Conservation (phyloP, 2,888 invertebrate species). For the Ypsolopha sequella region DNA sequence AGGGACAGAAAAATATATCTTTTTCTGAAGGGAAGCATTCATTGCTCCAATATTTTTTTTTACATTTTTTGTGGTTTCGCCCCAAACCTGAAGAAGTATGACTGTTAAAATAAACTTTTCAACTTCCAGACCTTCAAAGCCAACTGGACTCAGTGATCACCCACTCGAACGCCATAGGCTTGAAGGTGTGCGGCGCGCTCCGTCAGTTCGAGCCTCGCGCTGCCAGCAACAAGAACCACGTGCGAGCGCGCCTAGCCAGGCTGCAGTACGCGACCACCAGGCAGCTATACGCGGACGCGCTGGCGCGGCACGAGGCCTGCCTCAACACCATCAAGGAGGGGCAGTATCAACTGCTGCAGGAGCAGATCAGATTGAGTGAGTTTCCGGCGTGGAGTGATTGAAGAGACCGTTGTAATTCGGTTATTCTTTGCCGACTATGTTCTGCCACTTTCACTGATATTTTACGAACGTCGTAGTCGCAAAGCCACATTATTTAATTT, state of each 20-base stretch:
- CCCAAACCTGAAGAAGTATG: too few species aligned
- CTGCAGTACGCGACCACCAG: conserved; percentile 58
- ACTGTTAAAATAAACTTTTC: too few species aligned
- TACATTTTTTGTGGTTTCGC: too few species aligned
- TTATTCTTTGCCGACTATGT: too few species aligned
- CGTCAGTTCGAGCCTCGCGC: conserved; percentile 50
- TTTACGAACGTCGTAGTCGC: too few species aligned
- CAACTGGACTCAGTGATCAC: conserved; percentile 71
- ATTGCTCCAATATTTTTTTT: too few species aligned
- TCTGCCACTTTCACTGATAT: too few species aligned
- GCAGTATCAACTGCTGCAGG: conserved; percentile 63
- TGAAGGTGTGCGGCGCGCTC: conserved; percentile 65
- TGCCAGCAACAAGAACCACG: conserved; percentile 14
- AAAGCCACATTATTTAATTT: too few species aligned
- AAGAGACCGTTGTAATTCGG: too few species aligned
- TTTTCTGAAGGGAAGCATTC: too few species aligned
- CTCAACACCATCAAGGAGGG: conserved; percentile 63
- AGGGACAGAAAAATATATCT: too few species aligned
- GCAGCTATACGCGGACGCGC: conserved; percentile 51
- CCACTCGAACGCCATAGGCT: conserved; percentile 60
- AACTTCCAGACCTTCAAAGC: conserved; percentile 64
- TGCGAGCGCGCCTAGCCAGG: conserved; percentile 49
- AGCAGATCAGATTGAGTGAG: conserved; percentile 70
- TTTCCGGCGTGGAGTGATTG: conserved; percentile 2
- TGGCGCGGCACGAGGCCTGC: conserved; percentile 61